phyloP scores from a whole-genome alignment of 1,140 invertebrate genomes.

The Mycetomoellerius zeteki region DNA sequence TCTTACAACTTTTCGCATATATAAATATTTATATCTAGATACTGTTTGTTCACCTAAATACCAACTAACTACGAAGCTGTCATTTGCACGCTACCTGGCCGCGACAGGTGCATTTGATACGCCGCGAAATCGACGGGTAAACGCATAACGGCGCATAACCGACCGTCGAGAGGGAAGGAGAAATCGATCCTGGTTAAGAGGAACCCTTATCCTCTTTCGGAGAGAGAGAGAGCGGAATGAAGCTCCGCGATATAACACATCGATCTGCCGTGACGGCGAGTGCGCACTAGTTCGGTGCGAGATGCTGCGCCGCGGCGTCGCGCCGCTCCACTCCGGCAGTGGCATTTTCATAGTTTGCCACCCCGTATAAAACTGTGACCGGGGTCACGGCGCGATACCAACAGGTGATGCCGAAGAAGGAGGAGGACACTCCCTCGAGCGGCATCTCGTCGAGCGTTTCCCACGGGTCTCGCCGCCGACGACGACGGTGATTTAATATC shows the following conservation, averaged over 20 bases:
- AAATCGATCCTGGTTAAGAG: slow-evolving; percentile 4
- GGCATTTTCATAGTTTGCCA: slow-evolving; percentile 62
- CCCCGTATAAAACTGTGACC: slow-evolving; percentile 74
- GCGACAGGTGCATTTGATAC: slow-evolving; percentile 33
- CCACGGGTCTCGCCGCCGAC: slow-evolving; percentile 62
- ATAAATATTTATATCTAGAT: slow-evolving; percentile 22
- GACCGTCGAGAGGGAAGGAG: slow-evolving; percentile 48
- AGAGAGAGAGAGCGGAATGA: slow-evolving; percentile 51
- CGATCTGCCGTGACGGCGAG: slow-evolving; percentile 77
- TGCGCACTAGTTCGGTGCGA: slow-evolving; percentile 68
- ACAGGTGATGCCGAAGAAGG: slow-evolving; percentile 83
- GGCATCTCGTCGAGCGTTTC: slow-evolving; percentile 69
- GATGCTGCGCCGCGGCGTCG: slow-evolving; percentile 46
- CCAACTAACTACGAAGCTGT: not conserved
- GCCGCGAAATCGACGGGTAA: slow-evolving; percentile 64
- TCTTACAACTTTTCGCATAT: too few species aligned
- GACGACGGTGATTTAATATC: slow-evolving; percentile 66
- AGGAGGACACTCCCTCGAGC: slow-evolving; percentile 80
- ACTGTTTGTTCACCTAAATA: not conserved
- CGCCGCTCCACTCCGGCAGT: slow-evolving; percentile 42
- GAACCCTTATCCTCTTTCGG: slow-evolving; percentile 44
- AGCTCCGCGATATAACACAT: slow-evolving; percentile 77
- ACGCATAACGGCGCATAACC: slow-evolving; percentile 35
- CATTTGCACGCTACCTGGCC: slow-evolving; percentile 50
- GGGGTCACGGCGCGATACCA: slow-evolving; percentile 79